Conservation (phyloP, 2,888 invertebrate genomes). For the Macaria liturata region DNA sequence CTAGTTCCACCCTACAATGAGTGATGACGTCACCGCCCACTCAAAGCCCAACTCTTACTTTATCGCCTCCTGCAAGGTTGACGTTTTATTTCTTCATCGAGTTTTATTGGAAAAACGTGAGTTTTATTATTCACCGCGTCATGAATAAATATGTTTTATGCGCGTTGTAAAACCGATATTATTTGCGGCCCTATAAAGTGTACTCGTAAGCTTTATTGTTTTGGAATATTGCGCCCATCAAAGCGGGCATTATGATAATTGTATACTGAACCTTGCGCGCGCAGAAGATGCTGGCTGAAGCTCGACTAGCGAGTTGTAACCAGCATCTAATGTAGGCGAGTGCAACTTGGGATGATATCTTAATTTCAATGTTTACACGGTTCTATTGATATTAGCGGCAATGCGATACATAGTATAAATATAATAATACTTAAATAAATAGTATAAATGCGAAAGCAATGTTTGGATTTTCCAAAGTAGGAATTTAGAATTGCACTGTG, state of each 20-base stretch:
- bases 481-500: too few species aligned
- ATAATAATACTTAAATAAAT: too few species aligned
- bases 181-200: slow-evolving; percentile 37
- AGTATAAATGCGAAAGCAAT: too few species aligned
- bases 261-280: slow-evolving; percentile 4
- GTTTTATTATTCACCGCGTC: slow-evolving; percentile 38
- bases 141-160: slow-evolving; percentile 41
- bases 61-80: slow-evolving; percentile 33
- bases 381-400: too few species aligned
- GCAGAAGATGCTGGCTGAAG: too few species aligned
- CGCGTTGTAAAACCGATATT: slow-evolving; percentile 39
- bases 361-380: too few species aligned
- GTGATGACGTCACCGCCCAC: slow-evolving; percentile 13
- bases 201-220: slow-evolving; percentile 31
- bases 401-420: too few species aligned
- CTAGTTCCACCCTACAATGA: not conserved
- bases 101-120: slow-evolving; percentile 39
- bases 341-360: too few species aligned
- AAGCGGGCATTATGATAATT: slow-evolving; percentile 22
- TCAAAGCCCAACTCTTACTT: slow-evolving; percentile 27
- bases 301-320: too few species aligned
- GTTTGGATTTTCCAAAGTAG: too few species aligned
- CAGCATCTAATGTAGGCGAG: too few species aligned
- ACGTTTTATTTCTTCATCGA: slow-evolving; percentile 38
- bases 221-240: slow-evolving; percentile 24